Conservation (phyloP, 2,888 invertebrate species). For the Dynastes maya region DNA sequence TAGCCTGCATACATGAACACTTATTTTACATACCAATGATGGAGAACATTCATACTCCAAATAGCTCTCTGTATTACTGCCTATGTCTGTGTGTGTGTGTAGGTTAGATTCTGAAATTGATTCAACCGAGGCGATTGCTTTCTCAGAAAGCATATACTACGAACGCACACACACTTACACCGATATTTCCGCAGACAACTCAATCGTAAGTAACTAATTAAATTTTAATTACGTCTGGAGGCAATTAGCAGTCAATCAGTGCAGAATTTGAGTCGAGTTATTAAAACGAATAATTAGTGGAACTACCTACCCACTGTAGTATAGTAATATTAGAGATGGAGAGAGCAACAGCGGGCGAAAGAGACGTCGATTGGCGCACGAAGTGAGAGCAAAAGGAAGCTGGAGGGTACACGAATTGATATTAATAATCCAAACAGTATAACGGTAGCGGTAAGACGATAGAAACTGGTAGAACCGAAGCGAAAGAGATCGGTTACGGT, state of each 20-base stretch:
- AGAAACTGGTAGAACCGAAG: slow-evolving; percentile 39
- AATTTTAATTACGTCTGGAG: slow-evolving; percentile 69
- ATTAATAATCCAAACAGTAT: slow-evolving; percentile 63
- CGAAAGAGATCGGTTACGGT: slow-evolving; percentile 40
- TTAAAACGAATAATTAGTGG: slow-evolving; percentile 70
- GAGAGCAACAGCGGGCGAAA: slow-evolving; percentile 31
- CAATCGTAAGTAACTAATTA: slow-evolving; percentile 65
- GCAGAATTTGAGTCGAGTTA: slow-evolving; percentile 65
- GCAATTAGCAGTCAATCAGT: slow-evolving; percentile 71
- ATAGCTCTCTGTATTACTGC: slow-evolving; percentile 7
- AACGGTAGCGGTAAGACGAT: slow-evolving; percentile 36
- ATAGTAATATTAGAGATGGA: slow-evolving; percentile 61
- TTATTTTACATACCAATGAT: slow-evolving; percentile 32
- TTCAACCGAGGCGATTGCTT: slow-evolving; percentile 35
- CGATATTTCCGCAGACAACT: slow-evolving; percentile 55
- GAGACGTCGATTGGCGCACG: slow-evolving; percentile 17
- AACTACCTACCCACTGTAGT: slow-evolving; percentile 63
- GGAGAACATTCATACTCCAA: slow-evolving; percentile 21
- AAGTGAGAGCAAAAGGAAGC: slow-evolving; percentile 51
- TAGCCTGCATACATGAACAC: slow-evolving; percentile 39
- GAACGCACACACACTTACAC: slow-evolving; percentile 32
- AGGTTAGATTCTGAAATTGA: slow-evolving; percentile 9
- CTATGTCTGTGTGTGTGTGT: neutral
- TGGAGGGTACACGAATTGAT: slow-evolving; percentile 66
- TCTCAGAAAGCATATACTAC: slow-evolving; percentile 13